These are phyloP conservation scores for Sterna hirundo DNA, from an alignment of 2,113 vertebrate species.

Conservation along the genomic window DNA sequence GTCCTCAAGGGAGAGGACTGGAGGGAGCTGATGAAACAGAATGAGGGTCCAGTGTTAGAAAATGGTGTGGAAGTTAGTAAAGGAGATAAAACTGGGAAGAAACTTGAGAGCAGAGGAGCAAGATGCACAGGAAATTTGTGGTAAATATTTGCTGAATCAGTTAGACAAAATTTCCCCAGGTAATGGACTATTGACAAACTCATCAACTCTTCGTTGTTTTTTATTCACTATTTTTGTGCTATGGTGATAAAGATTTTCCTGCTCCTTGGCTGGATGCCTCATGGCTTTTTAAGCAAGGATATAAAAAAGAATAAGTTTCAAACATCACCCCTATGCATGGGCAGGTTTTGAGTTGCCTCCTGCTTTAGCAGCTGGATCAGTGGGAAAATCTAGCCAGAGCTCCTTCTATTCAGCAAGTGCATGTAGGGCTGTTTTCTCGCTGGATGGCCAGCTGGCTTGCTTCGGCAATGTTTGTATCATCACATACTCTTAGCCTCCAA, in stretches of 20 bases:
- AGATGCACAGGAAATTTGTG: not conserved
- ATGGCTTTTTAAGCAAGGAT: not conserved
- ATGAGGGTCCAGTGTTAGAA: not conserved
- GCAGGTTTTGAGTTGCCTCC: not conserved
- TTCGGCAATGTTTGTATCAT: not conserved
- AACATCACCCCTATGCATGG: not conserved
- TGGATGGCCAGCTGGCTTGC: not conserved
- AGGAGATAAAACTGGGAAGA: not conserved
- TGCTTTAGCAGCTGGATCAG: not conserved
- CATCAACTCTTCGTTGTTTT: not conserved
- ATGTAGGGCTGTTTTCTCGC: not conserved
- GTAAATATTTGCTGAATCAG: not conserved
- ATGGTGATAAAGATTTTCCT: not conserved
- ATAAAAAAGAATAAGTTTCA: not conserved
- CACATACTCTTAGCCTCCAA: not conserved
- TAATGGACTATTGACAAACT: conserved; percentile 16
- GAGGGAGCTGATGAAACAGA: not conserved
- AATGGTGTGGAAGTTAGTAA: not conserved
- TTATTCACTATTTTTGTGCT: conserved; percentile 11
- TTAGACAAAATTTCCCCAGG: not conserved
- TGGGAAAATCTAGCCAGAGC: not conserved
- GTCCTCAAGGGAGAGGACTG: not conserved
- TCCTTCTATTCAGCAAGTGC: not conserved
- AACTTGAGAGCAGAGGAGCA: not conserved
- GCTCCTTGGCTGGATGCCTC: not conserved